Evolutionary conservation across 2,888 invertebrate genomes (phyloP), one percentile per base, ranked within the genome.

Genomic region (Cheilosia variabilis): DNA sequence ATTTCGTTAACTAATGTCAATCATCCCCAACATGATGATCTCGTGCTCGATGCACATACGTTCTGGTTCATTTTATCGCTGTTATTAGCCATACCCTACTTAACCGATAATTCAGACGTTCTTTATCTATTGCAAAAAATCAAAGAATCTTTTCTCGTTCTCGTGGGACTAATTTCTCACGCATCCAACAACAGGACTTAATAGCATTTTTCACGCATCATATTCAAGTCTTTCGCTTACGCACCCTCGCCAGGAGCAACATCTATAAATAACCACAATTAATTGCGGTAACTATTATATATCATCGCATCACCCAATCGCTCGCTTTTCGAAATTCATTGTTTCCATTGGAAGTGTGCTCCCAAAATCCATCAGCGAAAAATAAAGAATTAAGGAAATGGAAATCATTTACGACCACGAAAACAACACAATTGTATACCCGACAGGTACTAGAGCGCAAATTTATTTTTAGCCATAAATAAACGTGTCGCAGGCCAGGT

Each of bases 401-500:
- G 7, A 60, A 72, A 55, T 68, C 19, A 58, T 43, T 34, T 45
- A 68, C 17, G 50, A 41, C 58, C 77, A 71, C 69, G 55, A 24
- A 24, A n/a, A 72, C 68, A 43, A 41, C 41, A 73, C 52, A 43
- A 58, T 58, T 58, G 34, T 15, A 43, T 22, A 58, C 17, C 71
- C 72, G 45, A 78, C 37, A 71, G 79, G 79, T 84, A 75, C 69
- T 75, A 79, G 69, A 79, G 79, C 79, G 79, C 47, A 71, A 84
- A 84, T 79, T 84, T 79, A 84, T 84, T 65, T 79, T 75, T 75
- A 22, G 57, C 71, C 68, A 84, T 84, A 84, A 84, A 84, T 84
- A 84, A 79, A 68, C 57, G 79, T 76, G 75, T 71, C 68, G 71
- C 60, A 77, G 69, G 34, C 76, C 81, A 68, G 81, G 66, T 77